Evolutionary conservation across 92 coral and sea anemone genomes (phyloP).

Genomic region (Virgularia gustaviana): DNA sequence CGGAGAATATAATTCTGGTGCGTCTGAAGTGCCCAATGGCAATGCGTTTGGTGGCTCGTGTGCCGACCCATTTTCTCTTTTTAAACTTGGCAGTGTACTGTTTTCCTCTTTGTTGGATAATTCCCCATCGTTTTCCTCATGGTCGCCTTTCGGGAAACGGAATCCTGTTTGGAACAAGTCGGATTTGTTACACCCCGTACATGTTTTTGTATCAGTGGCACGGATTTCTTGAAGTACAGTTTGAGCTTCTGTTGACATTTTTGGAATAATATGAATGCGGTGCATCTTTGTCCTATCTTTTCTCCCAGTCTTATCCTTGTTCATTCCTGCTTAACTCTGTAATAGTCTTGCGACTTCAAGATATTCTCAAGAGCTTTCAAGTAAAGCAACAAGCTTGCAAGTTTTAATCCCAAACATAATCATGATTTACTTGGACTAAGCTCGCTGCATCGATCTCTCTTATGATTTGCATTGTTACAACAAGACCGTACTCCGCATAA

Average conservation of each 20-base stretch:
- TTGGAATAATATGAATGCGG: slow-evolving; percentile 22
- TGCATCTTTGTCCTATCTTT: not conserved
- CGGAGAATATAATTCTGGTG: slow-evolving; percentile 13
- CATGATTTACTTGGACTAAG: not conserved
- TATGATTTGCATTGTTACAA: not conserved
- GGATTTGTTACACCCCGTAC: not conserved
- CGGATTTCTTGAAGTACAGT: slow-evolving; percentile 36
- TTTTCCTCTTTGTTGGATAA: too few species aligned
- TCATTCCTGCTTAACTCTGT: not conserved
- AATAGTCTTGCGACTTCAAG: not conserved
- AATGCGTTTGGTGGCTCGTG: not conserved
- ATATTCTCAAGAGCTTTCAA: not conserved
- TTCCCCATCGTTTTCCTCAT: not conserved
- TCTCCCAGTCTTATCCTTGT: not conserved
- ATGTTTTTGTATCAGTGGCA: not conserved
- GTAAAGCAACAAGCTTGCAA: not conserved
- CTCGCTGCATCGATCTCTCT: not conserved
- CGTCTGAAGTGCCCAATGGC: not conserved
- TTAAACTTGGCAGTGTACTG: too few species aligned
- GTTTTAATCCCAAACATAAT: slow-evolving; percentile 18
- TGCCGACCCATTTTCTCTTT: not conserved
- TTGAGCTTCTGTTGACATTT: slow-evolving; percentile 38
- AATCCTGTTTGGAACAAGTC: not conserved
- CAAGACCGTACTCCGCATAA: not conserved
- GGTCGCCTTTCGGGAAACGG: not conserved